Base-by-base conservation (phyloP, 2,797 vertebrate genomes). In the Bradypodion pumilum region DNA sequence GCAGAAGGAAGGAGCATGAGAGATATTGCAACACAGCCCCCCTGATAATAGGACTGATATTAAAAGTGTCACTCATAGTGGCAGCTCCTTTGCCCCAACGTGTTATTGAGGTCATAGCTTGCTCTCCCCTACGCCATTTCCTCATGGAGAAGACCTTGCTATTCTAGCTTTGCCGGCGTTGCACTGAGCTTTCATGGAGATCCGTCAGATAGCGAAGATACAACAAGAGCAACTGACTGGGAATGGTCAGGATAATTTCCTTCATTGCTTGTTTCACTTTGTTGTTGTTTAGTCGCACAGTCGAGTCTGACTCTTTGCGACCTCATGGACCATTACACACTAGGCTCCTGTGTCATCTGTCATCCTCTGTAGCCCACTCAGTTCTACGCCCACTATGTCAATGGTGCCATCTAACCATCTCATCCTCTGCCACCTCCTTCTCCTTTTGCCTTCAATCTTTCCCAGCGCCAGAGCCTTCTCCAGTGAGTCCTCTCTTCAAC, bases 41-140 rank as follows among this genome's bases (percentile, higher is more conserved):
- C 2, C 23, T 21, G 59, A 66, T 86, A 83, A 89, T 78, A 70
- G 86, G 66, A 77, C 56, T 80, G 79, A 81, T 19, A 75, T 23
- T 29, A 81, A 56, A 90, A 75, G 19, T 0, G 10, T 74, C 81
- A 81, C 68, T 75, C 78, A 86, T 56, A 77, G 76, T 74, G 86
- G 83, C 83, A 92, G 90, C 77, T 87, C 2, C 0, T 83, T 69
- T 63, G 19, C 78, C 77, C 44, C 0, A 5, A 42, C 44, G 85
- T 10, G 1, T 7, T 27, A n/a, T 25, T 8, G n/a, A 77, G 75
- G 74, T 70, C 74, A 70, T 0, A n/a, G 40, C 65, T 70, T 10
- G 23, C 15, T 1, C 37, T 81, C 37, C 9, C 52, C 0, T 2
- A 82, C 29, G 12, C 49, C n/a, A 12, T 59, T 70, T 80, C 77